Evolutionary conservation across 1,140 invertebrate genomes (phyloP), one percentile per base, ranked within the genome.

Genomic region (Drosophila arawakana): DNA sequence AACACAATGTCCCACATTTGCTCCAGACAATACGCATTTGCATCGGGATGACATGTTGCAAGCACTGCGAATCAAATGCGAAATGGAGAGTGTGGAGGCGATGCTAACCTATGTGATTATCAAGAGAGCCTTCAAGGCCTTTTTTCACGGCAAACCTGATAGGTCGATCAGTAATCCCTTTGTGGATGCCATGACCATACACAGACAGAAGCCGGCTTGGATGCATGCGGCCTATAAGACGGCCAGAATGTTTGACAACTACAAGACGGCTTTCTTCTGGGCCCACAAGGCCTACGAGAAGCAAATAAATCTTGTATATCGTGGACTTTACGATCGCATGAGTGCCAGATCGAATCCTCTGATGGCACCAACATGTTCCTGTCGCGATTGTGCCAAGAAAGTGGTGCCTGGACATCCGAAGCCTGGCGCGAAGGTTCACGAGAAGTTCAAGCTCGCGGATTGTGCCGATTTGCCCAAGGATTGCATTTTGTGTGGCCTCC

Each of bases 71-170:
- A 39, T 89, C 25, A 89, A 81, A 52, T 89, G 84, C 43, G 72
- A 72, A 9, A 89, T 89, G 84, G 74, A 83, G 11, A 73, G 61
- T 9, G 74, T 89, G 1, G 84, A 89, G 75, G 84, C 84, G 7
- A 81, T 89, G 80, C 49, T 89, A 18, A 58, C 80, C 1, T 89
- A 89, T 39, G 54, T 80, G 15, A 89, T 89, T 21, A 89, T 89
- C 13, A 89, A 89, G 44, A 60, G 84, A 0, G 77, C 84, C 35
- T 89, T 89, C 30, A 89, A 89, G 60, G 84, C 84, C 3, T 89
- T 81, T 44, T 89, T 80, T 1, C 80, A 89, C n/a, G 80, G 84
- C 21, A 89, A 83, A 34, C 72, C 84, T 0, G 39, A 54, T 7
- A 50, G 52, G 4, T 57, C 77, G 3, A 78, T 89, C 47, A 84